Conservation (phyloP, 92 coral and sea anemone genomes). For the Porites cylindrica region DNA sequence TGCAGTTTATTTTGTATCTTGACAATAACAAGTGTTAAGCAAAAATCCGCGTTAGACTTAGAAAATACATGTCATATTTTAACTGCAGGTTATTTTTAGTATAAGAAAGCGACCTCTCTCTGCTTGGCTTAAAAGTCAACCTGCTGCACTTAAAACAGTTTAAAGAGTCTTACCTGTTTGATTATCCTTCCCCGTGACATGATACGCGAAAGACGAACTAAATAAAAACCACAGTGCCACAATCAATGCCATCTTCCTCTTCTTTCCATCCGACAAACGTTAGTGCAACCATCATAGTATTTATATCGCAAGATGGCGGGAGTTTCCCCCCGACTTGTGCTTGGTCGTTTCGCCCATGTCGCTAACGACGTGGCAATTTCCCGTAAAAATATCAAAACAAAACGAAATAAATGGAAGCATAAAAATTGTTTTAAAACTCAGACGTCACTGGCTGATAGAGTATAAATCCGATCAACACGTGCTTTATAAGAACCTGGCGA, state of each 20-base stretch:
- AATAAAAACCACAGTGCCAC: background rate
- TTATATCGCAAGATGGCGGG: background rate
- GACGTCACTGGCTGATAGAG: background rate
- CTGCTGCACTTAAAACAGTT: background rate
- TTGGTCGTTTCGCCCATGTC: background rate
- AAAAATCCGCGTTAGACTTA: no score
- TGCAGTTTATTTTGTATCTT: no score
- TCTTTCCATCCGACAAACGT: background rate
- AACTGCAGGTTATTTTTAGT: background rate
- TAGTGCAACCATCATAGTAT: background rate
- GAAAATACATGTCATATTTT: background rate
- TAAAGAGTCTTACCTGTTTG: constrained; percentile 7
- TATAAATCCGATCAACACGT: constrained; percentile 1
- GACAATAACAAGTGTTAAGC: no score
- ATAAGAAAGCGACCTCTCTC: no score
- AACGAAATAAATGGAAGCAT: background rate
- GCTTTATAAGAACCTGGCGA: background rate
- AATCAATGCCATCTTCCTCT: constrained; percentile 16
- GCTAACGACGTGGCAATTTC: background rate
- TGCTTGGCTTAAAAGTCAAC: background rate
- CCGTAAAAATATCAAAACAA: background rate
- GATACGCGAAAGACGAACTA: background rate
- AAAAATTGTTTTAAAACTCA: background rate
- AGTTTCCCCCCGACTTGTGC: constrained; percentile 29
- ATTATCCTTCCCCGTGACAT: background rate